Base-by-base conservation (phyloP, 1,140 invertebrate species). In the Galleria mellonella region DNA sequence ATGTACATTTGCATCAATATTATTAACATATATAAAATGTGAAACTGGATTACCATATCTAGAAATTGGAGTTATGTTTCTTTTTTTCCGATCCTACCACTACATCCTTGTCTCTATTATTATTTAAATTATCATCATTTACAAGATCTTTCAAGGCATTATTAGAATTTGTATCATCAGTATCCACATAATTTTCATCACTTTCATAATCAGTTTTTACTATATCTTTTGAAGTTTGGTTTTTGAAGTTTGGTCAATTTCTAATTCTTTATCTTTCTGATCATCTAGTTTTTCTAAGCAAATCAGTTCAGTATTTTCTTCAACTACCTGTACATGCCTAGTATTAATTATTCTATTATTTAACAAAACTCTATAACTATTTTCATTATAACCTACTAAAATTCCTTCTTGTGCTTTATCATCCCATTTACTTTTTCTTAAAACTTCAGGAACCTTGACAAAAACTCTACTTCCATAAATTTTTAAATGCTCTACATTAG, bases 341-440 rank as follows among this genome's bases (percentile, higher is more conserved):
- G 57, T 57, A 40, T 50, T 53, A 45, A 62, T 51, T 51, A 62
- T 48, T 54, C 31, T 62, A 27, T 62, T 62, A 43, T 54, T 57
- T 41, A 62, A n/a, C 44, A 57, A 14, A 15, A 62, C 54, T 57
- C 58, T 42, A 31, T 62, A 62, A 41, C 54, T 23, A 49, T 48
- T 57, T 37, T 62, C 58, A 51, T 39, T 57, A 51, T 62, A 62
- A 43, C 58, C 58, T 6, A 62, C 47, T 40, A 57, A 48, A 27
- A 62, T 28, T 47, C 55, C 59, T 47, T 17, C 8, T 57, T 64
- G 40, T 2, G 72, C 58, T 54, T 73, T 76, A 41, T 61, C 46
- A 54, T 73, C 60, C 62, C 58, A 69, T 58, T 76, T 72, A 55
- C 43, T 53, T 49, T 62, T 62, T 68, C 64, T 63, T 54, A 50